Conservation (phyloP, 2,888 invertebrate species). For the Chrysolina haemoptera region DNA sequence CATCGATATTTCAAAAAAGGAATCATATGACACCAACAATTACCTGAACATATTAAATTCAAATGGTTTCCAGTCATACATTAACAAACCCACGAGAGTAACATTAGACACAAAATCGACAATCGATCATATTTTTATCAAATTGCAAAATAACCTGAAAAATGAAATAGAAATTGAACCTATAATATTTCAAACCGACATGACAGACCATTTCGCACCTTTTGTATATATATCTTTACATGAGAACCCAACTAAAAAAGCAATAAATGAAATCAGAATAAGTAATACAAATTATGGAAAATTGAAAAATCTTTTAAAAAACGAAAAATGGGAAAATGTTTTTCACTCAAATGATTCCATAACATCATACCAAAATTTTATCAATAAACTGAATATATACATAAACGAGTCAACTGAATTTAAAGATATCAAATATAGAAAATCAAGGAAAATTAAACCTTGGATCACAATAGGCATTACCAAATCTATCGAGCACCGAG, state of each 20-base stretch:
- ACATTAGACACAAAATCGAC: not conserved
- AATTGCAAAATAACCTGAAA: constrained; percentile 8
- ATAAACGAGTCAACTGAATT: constrained; percentile 13
- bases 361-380: constrained; percentile 13
- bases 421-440: constrained; percentile 16
- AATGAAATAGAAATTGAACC: constrained; percentile 10
- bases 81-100: not conserved
- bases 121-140: constrained; percentile 8
- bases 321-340: constrained; percentile 28
- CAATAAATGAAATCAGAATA: not conserved
- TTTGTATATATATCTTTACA: constrained; percentile 3
- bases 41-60: constrained; percentile 14
- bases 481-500: constrained; percentile 27
- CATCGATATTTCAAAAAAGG: constrained; percentile 1
- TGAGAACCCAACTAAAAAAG: not conserved
- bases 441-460: constrained; percentile 29
- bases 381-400: constrained; percentile 10
- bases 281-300: constrained; percentile 14
- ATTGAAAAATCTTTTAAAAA: constrained; percentile 9
- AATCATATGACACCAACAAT: constrained; percentile 7
- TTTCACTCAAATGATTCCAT: constrained; percentile 6
- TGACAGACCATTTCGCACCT: constrained; percentile 9
- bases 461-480: constrained; percentile 35
- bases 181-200: constrained; percentile 17
- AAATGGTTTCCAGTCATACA: not conserved